Evolutionary conservation across 2,113 vertebrate genomes (phyloP).

Genomic region (Stictonetta naevosa): DNA sequence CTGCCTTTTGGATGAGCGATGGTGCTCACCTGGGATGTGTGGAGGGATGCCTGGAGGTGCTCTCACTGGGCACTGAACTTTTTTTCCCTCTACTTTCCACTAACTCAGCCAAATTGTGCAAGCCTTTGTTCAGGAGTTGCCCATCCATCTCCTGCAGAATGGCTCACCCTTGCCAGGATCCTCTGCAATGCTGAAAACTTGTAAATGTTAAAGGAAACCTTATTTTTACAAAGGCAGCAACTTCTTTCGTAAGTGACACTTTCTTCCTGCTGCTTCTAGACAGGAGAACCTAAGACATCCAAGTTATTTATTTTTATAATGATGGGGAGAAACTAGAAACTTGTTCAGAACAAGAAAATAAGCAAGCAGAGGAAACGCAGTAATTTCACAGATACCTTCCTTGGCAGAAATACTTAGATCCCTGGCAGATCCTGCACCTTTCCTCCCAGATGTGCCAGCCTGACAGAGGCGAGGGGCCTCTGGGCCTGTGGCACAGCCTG

Average conservation of each 20-base stretch:
- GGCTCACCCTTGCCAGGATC: not conserved
- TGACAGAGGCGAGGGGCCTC: not conserved
- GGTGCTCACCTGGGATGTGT: conserved; percentile 31
- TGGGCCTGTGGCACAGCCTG: not conserved
- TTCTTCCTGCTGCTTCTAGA: not conserved
- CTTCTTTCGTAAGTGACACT: not conserved
- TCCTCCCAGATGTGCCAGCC: not conserved
- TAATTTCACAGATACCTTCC: not conserved
- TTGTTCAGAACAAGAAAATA: not conserved
- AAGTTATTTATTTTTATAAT: not conserved
- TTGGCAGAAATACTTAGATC: not conserved
- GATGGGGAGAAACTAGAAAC: not conserved
- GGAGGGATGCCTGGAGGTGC: not conserved
- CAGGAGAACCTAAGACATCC: not conserved
- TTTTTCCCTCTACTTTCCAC: not conserved
- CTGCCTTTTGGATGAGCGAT: conserved; percentile 50
- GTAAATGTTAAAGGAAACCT: not conserved
- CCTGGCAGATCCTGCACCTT: not conserved
- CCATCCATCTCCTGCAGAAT: conserved; percentile 2
- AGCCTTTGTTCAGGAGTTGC: conserved; percentile 25
- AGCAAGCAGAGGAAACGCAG: not conserved
- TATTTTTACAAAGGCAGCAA: not conserved
- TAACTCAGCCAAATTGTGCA: conserved; percentile 1
- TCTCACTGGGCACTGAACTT: not conserved
- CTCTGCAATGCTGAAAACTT: conserved; percentile 20